Base-by-base conservation (phyloP, 2,888 invertebrate genomes). In the Mesoligia furuncula region DNA sequence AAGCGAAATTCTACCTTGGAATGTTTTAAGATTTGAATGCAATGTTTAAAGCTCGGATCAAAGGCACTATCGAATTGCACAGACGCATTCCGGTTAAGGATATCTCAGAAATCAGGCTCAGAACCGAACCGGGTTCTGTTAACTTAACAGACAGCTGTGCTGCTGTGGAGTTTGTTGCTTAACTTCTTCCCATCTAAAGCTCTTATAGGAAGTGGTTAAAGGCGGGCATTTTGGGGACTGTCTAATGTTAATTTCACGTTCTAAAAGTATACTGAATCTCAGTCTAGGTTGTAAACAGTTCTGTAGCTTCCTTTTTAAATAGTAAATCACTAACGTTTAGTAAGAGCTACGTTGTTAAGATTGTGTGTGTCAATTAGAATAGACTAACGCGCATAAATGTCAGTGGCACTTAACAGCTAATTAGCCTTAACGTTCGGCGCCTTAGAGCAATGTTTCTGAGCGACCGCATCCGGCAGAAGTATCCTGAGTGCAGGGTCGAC, bases 401-500 rank as follows among this genome's bases (percentile, higher is more conserved):
- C 81, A 68, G 27, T 57, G 61, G 57, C 75, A 73, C 45, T 76
- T 71, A 69, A 11, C 69, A 51, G 15, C 45, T 79, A 79, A 84
- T 85, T 82, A 81, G 70, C 62, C n/a, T 76, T 36, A 70, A 80
- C 73, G 57, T 66, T 83, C 72, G 77, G 78, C 76, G 72, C 69
- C 45, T 75, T 68, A 73, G 62, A 73, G 39, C 48, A 75, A 75
- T 76, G 57, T 70, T 75, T 85, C 83, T 77, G 75, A 75, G 80
- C 68, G 74, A 59, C 75, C 67, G 73, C 82, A 85, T 83, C 82
- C 87, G 81, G 73, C 73, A 83, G 59, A 67, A 64, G 57, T 72
- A 78, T 84, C 77, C 85, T 78, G 79, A 68, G 68, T 80, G 79
- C 87, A 88, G 80, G 87, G 88, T 80, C 86, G 76, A 85, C 89